Conservation (phyloP, 2,113 vertebrate species). For the Pantherophis guttatus region DNA sequence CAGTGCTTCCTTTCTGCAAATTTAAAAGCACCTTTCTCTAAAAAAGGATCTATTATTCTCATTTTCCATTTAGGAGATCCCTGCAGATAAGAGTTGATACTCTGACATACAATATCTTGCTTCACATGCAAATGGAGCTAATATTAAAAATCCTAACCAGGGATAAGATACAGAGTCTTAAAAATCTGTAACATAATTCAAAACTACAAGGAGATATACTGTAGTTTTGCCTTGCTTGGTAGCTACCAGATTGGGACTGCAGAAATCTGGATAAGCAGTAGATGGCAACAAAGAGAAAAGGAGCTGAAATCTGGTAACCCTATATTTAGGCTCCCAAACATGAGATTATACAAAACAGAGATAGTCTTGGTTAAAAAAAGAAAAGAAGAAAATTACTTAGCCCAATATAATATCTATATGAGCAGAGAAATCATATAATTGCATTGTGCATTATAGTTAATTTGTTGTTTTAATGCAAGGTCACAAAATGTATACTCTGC, state of each 20-base stretch:
- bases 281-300: not conserved
- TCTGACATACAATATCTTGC: not conserved
- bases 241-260: not conserved
- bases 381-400: conserved; percentile 21
- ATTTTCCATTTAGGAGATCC: not conserved
- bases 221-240: not conserved
- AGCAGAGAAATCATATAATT: conserved; percentile 33
- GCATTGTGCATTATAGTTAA: conserved; percentile 34
- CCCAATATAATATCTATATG: conserved; percentile 22
- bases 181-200: conserved; percentile 7
- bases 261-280: not conserved
- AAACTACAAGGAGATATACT: not conserved
- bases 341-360: not conserved
- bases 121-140: not conserved
- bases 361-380: not conserved
- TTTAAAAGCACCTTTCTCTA: not conserved
- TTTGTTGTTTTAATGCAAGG: conserved; percentile 50
- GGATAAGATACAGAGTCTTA: not conserved
- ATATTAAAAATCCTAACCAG: not conserved
- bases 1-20: not conserved
- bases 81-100: not conserved
- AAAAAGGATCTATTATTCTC: not conserved
- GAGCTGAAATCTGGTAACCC: conserved; percentile 22
- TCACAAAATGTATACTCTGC: conserved; percentile 60
- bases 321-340: conserved; percentile 34